Evolutionary conservation across 2,113 vertebrate genomes (phyloP), one percentile per base, ranked within the genome.

Genomic region (Campylomormyrus tamandua): DNA sequence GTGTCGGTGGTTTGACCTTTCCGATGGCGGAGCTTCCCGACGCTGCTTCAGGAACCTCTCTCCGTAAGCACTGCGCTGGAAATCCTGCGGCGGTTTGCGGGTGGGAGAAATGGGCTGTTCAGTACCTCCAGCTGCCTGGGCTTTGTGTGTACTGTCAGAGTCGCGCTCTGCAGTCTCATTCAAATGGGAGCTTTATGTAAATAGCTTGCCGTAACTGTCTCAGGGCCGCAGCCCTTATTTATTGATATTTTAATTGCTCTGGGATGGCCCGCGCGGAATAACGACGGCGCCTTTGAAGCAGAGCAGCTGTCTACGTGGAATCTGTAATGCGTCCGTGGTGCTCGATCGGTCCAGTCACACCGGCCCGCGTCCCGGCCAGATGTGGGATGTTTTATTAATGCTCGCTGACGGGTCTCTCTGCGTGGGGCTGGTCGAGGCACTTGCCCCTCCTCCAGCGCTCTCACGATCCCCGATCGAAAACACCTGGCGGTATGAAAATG

Each of bases 361-460:
- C 62, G 1, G 62, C 10, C 3, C 9, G 62, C 1, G n/a, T 66
- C 74, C 49, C 35, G 9, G 19, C 48, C 9, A 56, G 49, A 89
- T 24, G 88, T 5, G n/a, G 39, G 88, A 15, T 83, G 35, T 80
- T 89, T 83, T 53, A 53, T 89, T 89, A n/a, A 89, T 80, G 88
- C 9, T 35, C 31, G 1, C 66, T n/a, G 9, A 39, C 9, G 48
- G 31, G n/a, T 27, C 21, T 58, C 56, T 58, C 56, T 24, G 56
- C 21, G 42, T 31, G 27, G 15, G 24, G 87, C 6, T 48, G 11
- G 45, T 27, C 2, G 7, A 19, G 49, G 42, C 62, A 70, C 5
- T 3, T 35, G 10, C 9, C 45, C 62, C 58, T 27, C 10, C 88
- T 15, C 46, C 1, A 39, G 42, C 35, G 88, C 31, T 74, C 62